Conservation (phyloP, 2,888 invertebrate species). For the Hofmannophila pseudospretella region DNA sequence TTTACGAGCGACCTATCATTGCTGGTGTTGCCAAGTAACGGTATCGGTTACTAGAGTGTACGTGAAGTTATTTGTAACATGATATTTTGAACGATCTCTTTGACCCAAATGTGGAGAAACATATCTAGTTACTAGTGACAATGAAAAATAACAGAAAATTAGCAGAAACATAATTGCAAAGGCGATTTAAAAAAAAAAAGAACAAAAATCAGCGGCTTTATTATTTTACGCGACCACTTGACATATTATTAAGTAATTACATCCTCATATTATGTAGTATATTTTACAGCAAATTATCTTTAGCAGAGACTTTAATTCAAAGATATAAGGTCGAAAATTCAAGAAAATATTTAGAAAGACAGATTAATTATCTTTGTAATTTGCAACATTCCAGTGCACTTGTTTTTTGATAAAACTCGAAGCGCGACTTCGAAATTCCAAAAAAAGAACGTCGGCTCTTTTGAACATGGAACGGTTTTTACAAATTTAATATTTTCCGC, state of each 20-base stretch:
- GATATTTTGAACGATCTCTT: too few relatives aligned
- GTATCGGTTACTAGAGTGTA: background rate
- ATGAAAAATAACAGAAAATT: too few relatives aligned
- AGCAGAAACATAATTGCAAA: background rate
- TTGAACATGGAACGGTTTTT: slow-evolving; percentile 12
- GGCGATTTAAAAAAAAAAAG: slow-evolving; percentile 2
- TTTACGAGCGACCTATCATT: slow-evolving; percentile 18
- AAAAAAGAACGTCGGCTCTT: slow-evolving; percentile 17
- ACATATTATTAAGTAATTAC: slow-evolving; percentile 12
- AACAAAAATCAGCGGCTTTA: slow-evolving; percentile 6
- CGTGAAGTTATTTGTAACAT: background rate
- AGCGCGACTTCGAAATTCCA: slow-evolving; percentile 13
- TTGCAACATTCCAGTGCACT: slow-evolving; percentile 19
- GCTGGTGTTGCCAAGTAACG: background rate
- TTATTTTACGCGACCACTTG: slow-evolving; percentile 8
- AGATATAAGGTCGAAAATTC: slow-evolving; percentile 2
- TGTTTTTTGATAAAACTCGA: slow-evolving; percentile 18
- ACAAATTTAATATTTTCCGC: slow-evolving; percentile 2
- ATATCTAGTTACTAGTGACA: too few relatives aligned
- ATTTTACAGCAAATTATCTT: background rate
- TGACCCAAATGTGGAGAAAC: too few relatives aligned
- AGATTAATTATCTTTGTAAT: background rate
- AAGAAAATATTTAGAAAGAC: background rate
- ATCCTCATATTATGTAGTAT: slow-evolving; percentile 1
- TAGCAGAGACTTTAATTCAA: background rate